Evolutionary conservation across 2,113 vertebrate species (phyloP), one percentile per base, ranked within the genome.

Genomic region (Leucopsar rothschildi): DNA sequence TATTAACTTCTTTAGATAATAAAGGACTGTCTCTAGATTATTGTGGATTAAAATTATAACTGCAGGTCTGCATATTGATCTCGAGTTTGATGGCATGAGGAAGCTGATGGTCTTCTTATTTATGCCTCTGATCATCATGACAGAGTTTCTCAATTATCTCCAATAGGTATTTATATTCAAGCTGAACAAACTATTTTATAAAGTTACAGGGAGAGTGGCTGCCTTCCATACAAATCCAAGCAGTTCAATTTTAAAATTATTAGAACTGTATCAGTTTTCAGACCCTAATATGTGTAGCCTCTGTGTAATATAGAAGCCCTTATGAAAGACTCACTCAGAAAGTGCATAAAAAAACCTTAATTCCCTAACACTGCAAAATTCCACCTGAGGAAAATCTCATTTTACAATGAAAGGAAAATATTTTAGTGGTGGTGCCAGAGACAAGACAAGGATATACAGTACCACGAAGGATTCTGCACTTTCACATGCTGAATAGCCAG

Each of bases 371-470:
- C 8, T 8, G 12, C 29, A 78, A 42, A 92, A 82, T 21, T 39
- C 27, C 52, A 53, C 22, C 10, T 3, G 6, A 42, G 33, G 21
- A 39, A 19, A 69, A 59, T 31, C 37, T 29, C 33, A 12, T 15
- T 55, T 53, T 3, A 24, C 10, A 17, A 29, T 1, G 10, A 28
- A 78, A 78, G 19, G 28, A 24, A 70, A 53, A n/a, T 53, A 45
- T 16, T 78, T 28, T 3, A 53, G 39, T 39, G 28, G 28, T 10
- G 8, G 15, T n/a, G 14, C 44, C n/a, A 61, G 72, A 8, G 33
- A 14, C 22, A n/a, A 61, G 19, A n/a, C 1, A 1, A 40, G 16
- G 20, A 55, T 29, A 6, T 7, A 47, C 0, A 0, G 13, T 6
- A 31, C 5, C 16, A 49, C 20, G 16, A 56, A 79, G 24, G 29